Base-by-base conservation (phyloP, 2,113 vertebrate species). In the Ranitomeya variabilis region DNA sequence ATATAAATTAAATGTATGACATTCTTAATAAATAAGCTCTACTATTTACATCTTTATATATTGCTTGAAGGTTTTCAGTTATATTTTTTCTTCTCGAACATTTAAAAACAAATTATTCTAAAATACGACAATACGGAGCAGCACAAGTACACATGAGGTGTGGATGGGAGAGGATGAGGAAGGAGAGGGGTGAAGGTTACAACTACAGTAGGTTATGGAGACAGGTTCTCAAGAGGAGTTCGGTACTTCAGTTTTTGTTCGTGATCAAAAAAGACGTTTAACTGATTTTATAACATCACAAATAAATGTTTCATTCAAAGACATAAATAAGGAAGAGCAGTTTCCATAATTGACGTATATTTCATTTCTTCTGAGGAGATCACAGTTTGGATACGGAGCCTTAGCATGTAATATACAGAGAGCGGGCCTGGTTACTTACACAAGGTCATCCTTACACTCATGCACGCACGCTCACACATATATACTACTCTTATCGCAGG, bases 11-110 rank as follows among this genome's bases (percentile, higher is more conserved):
- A 97, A 98, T 98, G 96, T 96, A 99, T 97, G 98, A 98, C 96
- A 96, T 97, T 98, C 97, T 99, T 96, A 99, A 99, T 99, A 99
- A 99, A 99, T 99, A 99, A 97, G 94, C 97, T 98, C 97, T 97
- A 98, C 97, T 99, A 99, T 99, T 97, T 99, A 99, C 98, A 99
- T 96, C 96, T 97, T 97, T 95, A 97, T 96, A 96, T 97, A 96
- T 96, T 95, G 96, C 96, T 96, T 96, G 96, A 95, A 97, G 95
- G 98, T 94, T 83, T 97, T 97, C 96, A 96, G 97, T 97, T 95
- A 97, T 94, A 95, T 67, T 77, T 87, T 80, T 80, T 88, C 95
- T 93, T 91, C 37, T 45, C 37, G 37, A 45, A 45, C 37, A 5
- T 93, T 91, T 96, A 91, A 94, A 94, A 95, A 94, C 95, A 93